Base-by-base conservation (phyloP, 92 coral and sea anemone species). In the Umimayanthus chanpuru region DNA sequence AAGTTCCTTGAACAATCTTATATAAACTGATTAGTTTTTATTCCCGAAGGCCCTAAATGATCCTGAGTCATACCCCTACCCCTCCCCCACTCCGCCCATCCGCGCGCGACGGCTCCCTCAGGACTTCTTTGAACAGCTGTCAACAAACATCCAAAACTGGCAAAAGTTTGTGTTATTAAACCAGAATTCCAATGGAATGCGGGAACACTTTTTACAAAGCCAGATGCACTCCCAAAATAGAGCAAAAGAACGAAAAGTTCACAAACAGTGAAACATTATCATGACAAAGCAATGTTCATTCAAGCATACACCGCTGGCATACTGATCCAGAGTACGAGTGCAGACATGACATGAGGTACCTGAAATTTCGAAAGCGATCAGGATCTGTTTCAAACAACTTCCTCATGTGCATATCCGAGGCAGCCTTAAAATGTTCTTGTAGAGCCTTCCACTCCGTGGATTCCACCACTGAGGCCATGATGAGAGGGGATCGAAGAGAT, bases 331-430 rank as follows among this genome's bases (percentile, higher is more conserved):
- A n/a, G n/a, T n/a, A n/a, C n/a, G n/a, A n/a, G n/a, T n/a, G n/a
- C 18, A 53, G 2, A 53, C 18, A 11, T 53, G 20, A 3, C 0
- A 14, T 2, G 58, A 53, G 16, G 21, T 85, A 96, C 98, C 98
- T 96, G 94, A 96, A 96, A 72, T 96, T 95, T 61, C 90, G 80
- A 86, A 96, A 96, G 29, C 98, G 91, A 18, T 88, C 81, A 16
- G 94, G 91, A 85, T 96, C 99, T 43, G 86, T 74, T 71, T 95
- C 95, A 39, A 96, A 96, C 56, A 96, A 80, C 88, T 90, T 86
- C 58, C 99, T 94, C 98, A 96, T 96, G 85, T 96, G 99, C 67
- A 93, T 26, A 70, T 87, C 88, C 20, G 95, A 88, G 5, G 91
- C 96, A 67, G 87, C 77, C 39, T 86, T 85, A 85, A 92, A 95